These are phyloP conservation scores for Actinernus sp. DNA, from an alignment of 92 coral and sea anemone genomes.

Conservation along the genomic window DNA sequence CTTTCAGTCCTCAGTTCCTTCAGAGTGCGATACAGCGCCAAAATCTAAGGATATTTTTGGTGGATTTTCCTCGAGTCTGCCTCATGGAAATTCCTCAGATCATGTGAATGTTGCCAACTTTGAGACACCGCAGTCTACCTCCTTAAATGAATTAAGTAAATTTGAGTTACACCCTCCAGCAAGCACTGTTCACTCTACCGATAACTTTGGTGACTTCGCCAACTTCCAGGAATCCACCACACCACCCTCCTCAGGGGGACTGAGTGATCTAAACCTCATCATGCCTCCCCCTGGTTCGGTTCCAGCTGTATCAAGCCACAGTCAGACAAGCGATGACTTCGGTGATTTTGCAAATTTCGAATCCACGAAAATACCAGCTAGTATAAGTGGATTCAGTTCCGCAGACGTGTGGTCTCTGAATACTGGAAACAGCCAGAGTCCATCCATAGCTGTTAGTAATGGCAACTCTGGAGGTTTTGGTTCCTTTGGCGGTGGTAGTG, in stretches of 20 bases:
- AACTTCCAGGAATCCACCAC: background rate
- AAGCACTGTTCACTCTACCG: background rate
- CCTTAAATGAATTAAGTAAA: background rate
- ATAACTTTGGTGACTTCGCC: background rate
- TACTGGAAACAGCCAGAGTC: background rate
- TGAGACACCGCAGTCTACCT: background rate
- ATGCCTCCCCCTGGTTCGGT: background rate
- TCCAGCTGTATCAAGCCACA: too few species aligned
- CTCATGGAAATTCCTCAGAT: too few species aligned
- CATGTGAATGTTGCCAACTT: background rate
- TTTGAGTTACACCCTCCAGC: conserved; percentile 4
- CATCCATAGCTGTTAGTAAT: background rate
- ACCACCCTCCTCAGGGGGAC: background rate
- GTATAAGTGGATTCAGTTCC: background rate
- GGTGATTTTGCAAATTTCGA: conserved; percentile 54
- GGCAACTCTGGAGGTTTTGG: background rate
- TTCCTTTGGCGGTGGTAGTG: background rate
- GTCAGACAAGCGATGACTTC: conserved; percentile 22
- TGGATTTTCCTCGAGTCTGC: background rate
- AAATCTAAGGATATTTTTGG: background rate
- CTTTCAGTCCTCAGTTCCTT: conserved; percentile 11
- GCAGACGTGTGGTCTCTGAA: background rate
- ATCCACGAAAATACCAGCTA: background rate
- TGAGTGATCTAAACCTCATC: background rate
- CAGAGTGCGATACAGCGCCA: background rate